These are phyloP conservation scores for Griposia aprilina DNA, from an alignment of 2,888 invertebrate species.

Conservation along the genomic window DNA sequence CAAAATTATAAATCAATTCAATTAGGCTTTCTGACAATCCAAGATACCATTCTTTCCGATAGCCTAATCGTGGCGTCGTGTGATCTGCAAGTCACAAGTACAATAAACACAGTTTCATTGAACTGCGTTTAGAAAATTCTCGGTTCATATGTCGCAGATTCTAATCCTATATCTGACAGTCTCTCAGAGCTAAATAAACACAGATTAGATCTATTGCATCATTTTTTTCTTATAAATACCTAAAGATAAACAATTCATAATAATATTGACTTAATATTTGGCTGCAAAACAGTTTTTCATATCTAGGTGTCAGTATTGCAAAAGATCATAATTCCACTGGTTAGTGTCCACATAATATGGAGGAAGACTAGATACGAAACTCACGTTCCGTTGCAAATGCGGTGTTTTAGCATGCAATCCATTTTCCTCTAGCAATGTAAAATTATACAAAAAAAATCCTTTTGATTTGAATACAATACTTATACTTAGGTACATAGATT, in stretches of 20 bases:
- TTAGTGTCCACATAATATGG: not conserved
- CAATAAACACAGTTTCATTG: not conserved
- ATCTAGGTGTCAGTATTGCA: not conserved
- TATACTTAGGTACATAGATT: conserved; percentile 33
- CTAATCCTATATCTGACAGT: not conserved
- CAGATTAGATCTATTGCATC: conserved; percentile 9
- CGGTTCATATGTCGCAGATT: not conserved
- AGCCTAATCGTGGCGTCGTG: not conserved
- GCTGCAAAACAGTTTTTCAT: not conserved
- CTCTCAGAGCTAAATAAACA: not conserved
- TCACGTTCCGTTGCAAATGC: not conserved
- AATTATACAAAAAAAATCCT: not conserved
- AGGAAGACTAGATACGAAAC: not conserved
- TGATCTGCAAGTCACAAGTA: not conserved
- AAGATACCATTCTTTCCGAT: not conserved
- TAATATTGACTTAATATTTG: conserved; percentile 8
- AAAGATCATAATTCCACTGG: not conserved
- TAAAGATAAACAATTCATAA: conserved; percentile 4
- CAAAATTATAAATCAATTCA: no score
- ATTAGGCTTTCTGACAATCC: not conserved
- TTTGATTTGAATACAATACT: conserved; percentile 57
- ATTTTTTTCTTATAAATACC: not conserved
- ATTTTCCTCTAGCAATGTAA: not conserved
- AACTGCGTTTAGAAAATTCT: not conserved
- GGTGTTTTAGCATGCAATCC: not conserved